phyloP scores from a whole-genome alignment of 2,113 vertebrate genomes.

The Ictalurus punctatus region DNA sequence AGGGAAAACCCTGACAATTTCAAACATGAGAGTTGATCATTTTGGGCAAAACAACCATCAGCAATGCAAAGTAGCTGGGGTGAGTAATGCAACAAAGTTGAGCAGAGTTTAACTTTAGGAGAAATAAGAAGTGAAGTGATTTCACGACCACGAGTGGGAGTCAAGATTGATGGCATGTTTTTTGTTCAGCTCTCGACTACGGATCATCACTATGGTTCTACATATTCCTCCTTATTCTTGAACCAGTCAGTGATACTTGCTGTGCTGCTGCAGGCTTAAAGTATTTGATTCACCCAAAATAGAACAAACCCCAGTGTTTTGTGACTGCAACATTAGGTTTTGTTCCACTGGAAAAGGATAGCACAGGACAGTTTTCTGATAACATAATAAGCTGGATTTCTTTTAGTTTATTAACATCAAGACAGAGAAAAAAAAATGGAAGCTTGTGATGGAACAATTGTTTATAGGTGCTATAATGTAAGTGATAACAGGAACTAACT shows the following conservation, averaged over 20 bases:
- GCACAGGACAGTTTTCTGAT: not conserved
- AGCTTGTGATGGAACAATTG: not conserved
- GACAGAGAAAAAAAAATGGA: not conserved
- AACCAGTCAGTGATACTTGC: not conserved
- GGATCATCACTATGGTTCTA: not conserved
- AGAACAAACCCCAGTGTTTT: not conserved
- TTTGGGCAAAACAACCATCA: not conserved
- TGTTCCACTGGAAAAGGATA: too few relatives aligned
- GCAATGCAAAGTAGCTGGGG: not conserved
- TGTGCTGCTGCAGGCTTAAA: not conserved
- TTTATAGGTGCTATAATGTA: not conserved
- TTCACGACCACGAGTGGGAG: not conserved
- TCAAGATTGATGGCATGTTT: not conserved
- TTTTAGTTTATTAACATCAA: not conserved
- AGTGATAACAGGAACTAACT: not conserved
- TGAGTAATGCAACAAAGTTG: not conserved
- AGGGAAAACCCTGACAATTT: not conserved
- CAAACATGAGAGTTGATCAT: not conserved
- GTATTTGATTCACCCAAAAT: not conserved
- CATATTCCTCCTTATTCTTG: not conserved
- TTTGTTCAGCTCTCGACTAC: not conserved
- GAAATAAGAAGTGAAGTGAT: not conserved
- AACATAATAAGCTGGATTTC: too few relatives aligned
- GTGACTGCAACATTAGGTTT: not conserved
- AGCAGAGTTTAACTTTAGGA: not conserved